phyloP scores from a whole-genome alignment of 2,797 vertebrate species.

The Anisognathus igniventris region DNA sequence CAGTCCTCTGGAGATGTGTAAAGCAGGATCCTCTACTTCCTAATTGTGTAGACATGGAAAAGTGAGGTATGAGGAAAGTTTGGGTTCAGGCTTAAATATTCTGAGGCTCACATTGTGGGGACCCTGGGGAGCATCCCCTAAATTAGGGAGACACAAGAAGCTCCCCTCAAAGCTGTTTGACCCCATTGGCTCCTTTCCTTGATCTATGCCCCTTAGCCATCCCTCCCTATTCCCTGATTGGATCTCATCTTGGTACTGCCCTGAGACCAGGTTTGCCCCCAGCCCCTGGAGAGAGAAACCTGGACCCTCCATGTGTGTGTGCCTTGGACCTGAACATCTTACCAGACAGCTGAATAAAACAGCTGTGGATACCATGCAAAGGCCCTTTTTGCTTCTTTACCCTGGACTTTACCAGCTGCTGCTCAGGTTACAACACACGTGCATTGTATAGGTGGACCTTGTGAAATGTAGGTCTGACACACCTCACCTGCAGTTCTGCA shows the following conservation, averaged over 20 bases:
- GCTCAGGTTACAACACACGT: not conserved
- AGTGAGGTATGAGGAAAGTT: not conserved
- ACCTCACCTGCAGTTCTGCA: not conserved
- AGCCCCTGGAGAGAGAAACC: not conserved
- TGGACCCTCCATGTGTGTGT: not conserved
- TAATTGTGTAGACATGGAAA: not conserved
- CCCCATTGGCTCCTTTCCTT: not conserved
- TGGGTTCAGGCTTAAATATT: not conserved
- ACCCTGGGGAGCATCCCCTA: not conserved
- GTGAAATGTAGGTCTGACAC: not conserved
- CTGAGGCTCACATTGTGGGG: not conserved
- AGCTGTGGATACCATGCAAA: not conserved
- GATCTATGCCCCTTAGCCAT: not conserved
- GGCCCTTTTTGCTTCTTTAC: not conserved
- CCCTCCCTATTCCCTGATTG: not conserved
- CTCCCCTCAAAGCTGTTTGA: not conserved
- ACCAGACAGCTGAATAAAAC: not conserved
- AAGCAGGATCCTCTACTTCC: not conserved
- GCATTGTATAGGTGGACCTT: accelerated
- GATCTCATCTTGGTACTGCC: not conserved
- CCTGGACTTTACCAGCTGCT: not conserved
- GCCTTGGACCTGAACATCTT: not conserved
- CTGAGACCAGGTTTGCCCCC: not conserved
- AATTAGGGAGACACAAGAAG: not conserved
- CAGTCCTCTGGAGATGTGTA: not conserved